These are phyloP conservation scores for Leuciscus idus DNA, from an alignment of 2,113 vertebrate species.

Conservation along the genomic window DNA sequence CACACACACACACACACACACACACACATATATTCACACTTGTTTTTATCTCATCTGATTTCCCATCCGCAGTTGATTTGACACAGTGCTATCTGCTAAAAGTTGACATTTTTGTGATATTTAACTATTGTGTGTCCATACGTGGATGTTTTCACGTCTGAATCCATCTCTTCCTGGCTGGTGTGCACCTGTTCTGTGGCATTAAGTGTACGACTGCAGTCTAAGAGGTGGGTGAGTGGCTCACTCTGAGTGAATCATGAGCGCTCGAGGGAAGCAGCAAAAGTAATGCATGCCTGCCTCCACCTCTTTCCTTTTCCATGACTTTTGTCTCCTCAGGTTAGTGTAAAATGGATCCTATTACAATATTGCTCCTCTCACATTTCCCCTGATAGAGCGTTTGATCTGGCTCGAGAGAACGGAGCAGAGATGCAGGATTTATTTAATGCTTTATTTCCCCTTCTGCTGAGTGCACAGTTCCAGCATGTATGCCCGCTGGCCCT, in stretches of 20 bases:
- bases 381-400: conserved; percentile 47
- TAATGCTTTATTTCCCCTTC: conserved; percentile 52
- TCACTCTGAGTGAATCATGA: conserved; percentile 40
- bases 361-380: conserved; percentile 48
- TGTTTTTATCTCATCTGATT: not conserved
- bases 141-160: conserved; percentile 5
- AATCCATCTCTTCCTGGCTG: conserved; percentile 11
- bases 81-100: not conserved
- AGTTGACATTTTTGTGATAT: not conserved
- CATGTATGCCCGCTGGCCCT: conserved; percentile 15
- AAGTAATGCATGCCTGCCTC: conserved; percentile 35
- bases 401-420: conserved; percentile 43
- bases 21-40: not conserved
- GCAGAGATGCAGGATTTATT: conserved; percentile 49
- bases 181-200: conserved; percentile 38
- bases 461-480: conserved; percentile 44
- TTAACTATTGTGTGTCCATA: conserved; percentile 5
- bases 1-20: too few species aligned
- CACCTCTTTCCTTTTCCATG: conserved; percentile 36
- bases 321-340: conserved; percentile 52
- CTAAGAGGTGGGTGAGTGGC: conserved; percentile 17
- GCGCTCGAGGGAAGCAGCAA: not conserved
- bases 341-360: conserved; percentile 48
- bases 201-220: conserved; percentile 14
- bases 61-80: not conserved